These are phyloP conservation scores for Benitochromis conjunctus DNA, from an alignment of 2,113 vertebrate species.

Conservation along the genomic window DNA sequence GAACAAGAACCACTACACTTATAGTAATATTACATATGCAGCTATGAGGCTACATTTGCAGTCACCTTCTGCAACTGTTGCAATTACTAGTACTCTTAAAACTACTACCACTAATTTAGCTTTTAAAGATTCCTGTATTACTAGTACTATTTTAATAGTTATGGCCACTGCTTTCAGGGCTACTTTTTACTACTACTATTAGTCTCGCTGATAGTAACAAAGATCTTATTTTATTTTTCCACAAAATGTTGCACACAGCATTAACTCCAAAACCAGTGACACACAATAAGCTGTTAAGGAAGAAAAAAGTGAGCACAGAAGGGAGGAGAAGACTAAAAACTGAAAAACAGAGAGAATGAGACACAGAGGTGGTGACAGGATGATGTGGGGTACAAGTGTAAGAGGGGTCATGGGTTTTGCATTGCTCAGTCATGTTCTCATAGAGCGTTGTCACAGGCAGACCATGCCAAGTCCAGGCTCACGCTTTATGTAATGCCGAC, in stretches of 20 bases:
- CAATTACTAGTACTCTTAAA: not conserved
- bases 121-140: not conserved
- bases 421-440: slow-evolving; percentile 61
- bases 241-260: not conserved
- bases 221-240: not conserved
- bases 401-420: slow-evolving; percentile 43
- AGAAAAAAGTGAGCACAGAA: not conserved
- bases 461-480: slow-evolving; percentile 49
- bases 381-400: slow-evolving; percentile 24
- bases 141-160: not conserved
- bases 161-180: not conserved
- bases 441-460: slow-evolving; percentile 14
- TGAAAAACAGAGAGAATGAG: slow-evolving; percentile 19
- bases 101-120: not conserved
- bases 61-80: not conserved
- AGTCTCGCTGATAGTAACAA: not conserved
- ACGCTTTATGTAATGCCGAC: slow-evolving; percentile 53
- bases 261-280: not conserved
- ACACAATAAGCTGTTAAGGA: not conserved
- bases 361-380: not conserved
- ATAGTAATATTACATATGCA: not conserved
- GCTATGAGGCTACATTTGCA: not conserved
- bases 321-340: not conserved
- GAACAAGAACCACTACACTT: not conserved
- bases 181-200: not conserved